Conservation (phyloP, 2,113 vertebrate genomes). For the Scortum barcoo region DNA sequence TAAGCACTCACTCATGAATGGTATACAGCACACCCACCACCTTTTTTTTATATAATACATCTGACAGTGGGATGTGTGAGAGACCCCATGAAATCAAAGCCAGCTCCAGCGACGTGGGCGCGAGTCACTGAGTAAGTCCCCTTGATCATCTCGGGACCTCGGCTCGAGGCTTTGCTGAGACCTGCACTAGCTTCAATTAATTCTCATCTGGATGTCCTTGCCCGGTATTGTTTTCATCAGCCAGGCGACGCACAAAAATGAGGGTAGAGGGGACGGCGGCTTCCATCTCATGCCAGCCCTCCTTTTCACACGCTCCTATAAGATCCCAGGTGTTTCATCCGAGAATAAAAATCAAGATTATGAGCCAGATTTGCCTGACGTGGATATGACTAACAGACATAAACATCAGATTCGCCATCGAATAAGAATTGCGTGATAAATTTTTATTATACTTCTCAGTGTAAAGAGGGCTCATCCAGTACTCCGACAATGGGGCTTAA, state of each 20-base stretch:
- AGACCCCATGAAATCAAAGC: slow-evolving; percentile 59
- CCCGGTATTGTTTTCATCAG: slow-evolving; percentile 50
- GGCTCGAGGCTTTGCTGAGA: slow-evolving; percentile 46
- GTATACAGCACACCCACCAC: slow-evolving; percentile 37
- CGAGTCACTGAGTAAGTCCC: slow-evolving; percentile 53
- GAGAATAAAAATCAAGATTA: background rate
- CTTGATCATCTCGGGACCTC: slow-evolving; percentile 54
- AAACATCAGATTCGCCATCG: background rate
- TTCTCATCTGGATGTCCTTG: slow-evolving; percentile 54
- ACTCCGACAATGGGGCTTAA: background rate
- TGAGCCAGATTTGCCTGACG: background rate
- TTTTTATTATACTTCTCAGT: background rate
- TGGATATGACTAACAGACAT: background rate
- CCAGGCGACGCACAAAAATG: slow-evolving; percentile 10
- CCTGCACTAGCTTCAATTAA: slow-evolving; percentile 59
- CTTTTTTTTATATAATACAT: slow-evolving; percentile 59
- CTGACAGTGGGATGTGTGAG: slow-evolving; percentile 48
- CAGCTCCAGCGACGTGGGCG: slow-evolving; percentile 26
- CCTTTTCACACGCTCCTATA: background rate
- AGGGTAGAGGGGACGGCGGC: slow-evolving; percentile 26
- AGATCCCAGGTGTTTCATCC: background rate
- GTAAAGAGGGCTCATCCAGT: background rate
- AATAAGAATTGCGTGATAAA: background rate
- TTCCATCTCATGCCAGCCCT: background rate
- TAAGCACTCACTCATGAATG: slow-evolving; percentile 53